phyloP scores from a whole-genome alignment of 2,888 invertebrate species.

The Mythimna ferrago region DNA sequence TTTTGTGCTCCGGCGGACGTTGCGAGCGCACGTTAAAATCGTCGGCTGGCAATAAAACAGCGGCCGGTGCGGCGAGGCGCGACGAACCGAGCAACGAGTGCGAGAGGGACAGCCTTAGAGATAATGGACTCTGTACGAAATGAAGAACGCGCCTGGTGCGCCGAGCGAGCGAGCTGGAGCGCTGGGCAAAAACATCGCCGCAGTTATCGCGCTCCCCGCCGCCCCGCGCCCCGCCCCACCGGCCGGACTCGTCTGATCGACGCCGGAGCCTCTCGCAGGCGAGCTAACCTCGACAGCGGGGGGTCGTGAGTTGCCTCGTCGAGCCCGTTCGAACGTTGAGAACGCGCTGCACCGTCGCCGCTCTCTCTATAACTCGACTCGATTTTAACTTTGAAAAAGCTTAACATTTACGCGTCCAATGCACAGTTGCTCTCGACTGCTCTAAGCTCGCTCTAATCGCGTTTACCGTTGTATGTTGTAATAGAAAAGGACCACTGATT shows the following conservation, averaged over 20 bases:
- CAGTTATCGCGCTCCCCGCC: constrained; percentile 84
- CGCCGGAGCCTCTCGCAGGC: constrained; percentile 87
- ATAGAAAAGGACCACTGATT: constrained; percentile 79
- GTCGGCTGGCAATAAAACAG: constrained; percentile 91
- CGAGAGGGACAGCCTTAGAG: constrained; percentile 85
- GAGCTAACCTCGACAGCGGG: constrained; percentile 88
- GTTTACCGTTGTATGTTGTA: constrained; percentile 76
- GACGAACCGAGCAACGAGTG: constrained; percentile 83
- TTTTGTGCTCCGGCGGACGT: constrained; percentile 91
- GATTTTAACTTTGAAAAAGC: constrained; percentile 83
- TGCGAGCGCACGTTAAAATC: constrained; percentile 91
- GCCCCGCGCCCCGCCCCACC: constrained; percentile 72
- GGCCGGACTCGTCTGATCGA: constrained; percentile 85
- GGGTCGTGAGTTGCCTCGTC: constrained; percentile 85
- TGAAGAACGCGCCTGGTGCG: constrained; percentile 88
- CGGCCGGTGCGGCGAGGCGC: constrained; percentile 90
- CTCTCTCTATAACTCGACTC: constrained; percentile 78
- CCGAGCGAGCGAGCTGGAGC: constrained; percentile 88
- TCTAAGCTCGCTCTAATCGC: constrained; percentile 77
- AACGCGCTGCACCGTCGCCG: constrained; percentile 75
- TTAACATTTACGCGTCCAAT: constrained; percentile 80
- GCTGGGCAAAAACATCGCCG: constrained; percentile 88
- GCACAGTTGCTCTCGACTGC: constrained; percentile 77
- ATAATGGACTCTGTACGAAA: constrained; percentile 90
- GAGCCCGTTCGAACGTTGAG: constrained; percentile 80